Base-by-base conservation (phyloP, 2,113 vertebrate genomes). In the Boulengeromyrus knoepffleri region DNA sequence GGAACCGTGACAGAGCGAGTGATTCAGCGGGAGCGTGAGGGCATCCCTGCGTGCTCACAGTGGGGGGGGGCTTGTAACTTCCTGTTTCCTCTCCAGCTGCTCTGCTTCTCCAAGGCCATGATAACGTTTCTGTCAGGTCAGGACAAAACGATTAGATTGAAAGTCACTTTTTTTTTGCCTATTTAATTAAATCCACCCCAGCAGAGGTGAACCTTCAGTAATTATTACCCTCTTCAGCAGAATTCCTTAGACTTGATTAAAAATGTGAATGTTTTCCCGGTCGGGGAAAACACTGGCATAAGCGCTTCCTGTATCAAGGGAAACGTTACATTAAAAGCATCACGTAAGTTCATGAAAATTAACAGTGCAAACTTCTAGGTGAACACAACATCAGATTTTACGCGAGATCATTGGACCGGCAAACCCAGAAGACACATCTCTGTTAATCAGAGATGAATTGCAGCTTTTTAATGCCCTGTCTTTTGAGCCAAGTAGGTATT, bases 131-230 rank as follows among this genome's bases (percentile, higher is more conserved):
- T 70, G 62, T 70, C 62, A 70, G 50, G 53, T 89, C 24, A 46
- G 52, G 80, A 47, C 49, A 80, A 85, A 89, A 50, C 46, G 52
- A 89, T 89, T 85, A 84, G n/a, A 85, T 58, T 58, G 77, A 85
- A 31, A 85, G 39, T 85, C 77, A 85, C 53, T 36, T 84, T n/a
- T 80, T 89, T 66, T 89, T 31, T 24, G 21, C 77, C 36, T 56
- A 62, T 89, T 89, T 89, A 89, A 89, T 84, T 85, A 58, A 39
- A 89, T 85, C 45, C 77, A 47, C 39, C 53, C 13, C 77, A 62
- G 80, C 39, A 56, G 42, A 85, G 89, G 74, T 85, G 80, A 53
- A 58, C 53, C 19, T 89, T 56, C 84, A 53, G 46, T 85, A 85
- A 85, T 45, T 85, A 89, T 85, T 21, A 46, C 50, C 36, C 36